Percentiles rank a stretch among this genome's conserved stretches.
Conservation (phyloP, 2,888 invertebrate genomes). For the Abrostola triplasia region DNA sequence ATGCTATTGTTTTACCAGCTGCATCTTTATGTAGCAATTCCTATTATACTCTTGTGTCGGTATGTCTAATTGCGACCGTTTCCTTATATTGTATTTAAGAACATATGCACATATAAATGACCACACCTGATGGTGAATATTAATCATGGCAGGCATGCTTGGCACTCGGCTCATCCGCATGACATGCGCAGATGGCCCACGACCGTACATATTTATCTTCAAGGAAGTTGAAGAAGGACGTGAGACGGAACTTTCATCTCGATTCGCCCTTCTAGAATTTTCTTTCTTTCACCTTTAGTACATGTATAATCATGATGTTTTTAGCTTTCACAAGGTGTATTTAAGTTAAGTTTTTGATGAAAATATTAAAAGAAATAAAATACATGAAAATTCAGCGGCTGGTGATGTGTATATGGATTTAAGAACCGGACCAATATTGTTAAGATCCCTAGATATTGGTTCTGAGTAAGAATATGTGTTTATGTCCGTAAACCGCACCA, state of each 20-base stretch:
- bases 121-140: constrained; percentile 32
- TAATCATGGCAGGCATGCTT: constrained; percentile 32
- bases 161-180: constrained; percentile 43
- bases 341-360: too few species aligned
- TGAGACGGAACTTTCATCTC: constrained; percentile 13
- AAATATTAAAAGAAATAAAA: too few species aligned
- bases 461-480: too few species aligned
- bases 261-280: not conserved
- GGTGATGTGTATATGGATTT: too few species aligned
- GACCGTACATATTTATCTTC: constrained; percentile 14
- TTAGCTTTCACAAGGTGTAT: too few species aligned
- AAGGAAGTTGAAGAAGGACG: constrained; percentile 19
- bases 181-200: constrained; percentile 23
- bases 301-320: not conserved
- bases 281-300: not conserved
- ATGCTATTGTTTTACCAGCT: not conserved
- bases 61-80: constrained; percentile 6
- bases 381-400: too few species aligned
- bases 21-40: not conserved
- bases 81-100: constrained; percentile 10
- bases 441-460: too few species aligned
- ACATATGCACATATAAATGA: constrained; percentile 21
- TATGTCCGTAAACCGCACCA: too few species aligned
- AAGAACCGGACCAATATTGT: too few species aligned
- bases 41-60: not conserved